Conservation (phyloP, 2,888 invertebrate genomes). For the Drosophila fulvimacula region DNA sequence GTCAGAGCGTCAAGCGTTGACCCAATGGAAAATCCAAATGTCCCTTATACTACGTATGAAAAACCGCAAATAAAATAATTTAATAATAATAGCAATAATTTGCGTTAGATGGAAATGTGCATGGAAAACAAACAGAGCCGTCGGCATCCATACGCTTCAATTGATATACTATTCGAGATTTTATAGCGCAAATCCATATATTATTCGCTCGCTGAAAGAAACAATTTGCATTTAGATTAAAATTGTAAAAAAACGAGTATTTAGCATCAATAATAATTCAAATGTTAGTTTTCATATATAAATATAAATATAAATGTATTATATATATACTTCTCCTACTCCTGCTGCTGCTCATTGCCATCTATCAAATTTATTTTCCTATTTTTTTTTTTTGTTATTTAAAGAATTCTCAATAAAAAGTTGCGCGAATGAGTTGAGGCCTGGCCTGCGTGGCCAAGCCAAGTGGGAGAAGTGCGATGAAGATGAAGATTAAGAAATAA, state of each 20-base stretch:
- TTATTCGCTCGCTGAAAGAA: background rate
- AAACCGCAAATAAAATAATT: slow-evolving; percentile 10
- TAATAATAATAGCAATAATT: slow-evolving; percentile 27
- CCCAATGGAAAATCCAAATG: slow-evolving; percentile 30
- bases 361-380: background rate
- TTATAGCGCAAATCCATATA: background rate
- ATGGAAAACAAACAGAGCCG: slow-evolving; percentile 4
- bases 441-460: background rate
- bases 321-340: background rate
- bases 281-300: background rate
- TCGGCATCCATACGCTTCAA: background rate
- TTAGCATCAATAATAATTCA: background rate
- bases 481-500: slow-evolving; percentile 20
- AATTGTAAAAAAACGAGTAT: background rate
- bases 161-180: slow-evolving; percentile 9
- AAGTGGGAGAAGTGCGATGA: background rate
- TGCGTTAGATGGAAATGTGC: slow-evolving; percentile 2
- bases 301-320: background rate
- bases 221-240: slow-evolving; percentile 10
- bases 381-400: background rate
- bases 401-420: background rate
- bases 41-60: background rate
- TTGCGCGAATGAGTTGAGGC: slow-evolving; percentile 1
- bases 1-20: background rate
- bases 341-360: background rate